Evolutionary conservation across 2,113 vertebrate species (phyloP), one percentile per base, ranked within the genome.

Genomic region (Pogonocichla stellata): DNA sequence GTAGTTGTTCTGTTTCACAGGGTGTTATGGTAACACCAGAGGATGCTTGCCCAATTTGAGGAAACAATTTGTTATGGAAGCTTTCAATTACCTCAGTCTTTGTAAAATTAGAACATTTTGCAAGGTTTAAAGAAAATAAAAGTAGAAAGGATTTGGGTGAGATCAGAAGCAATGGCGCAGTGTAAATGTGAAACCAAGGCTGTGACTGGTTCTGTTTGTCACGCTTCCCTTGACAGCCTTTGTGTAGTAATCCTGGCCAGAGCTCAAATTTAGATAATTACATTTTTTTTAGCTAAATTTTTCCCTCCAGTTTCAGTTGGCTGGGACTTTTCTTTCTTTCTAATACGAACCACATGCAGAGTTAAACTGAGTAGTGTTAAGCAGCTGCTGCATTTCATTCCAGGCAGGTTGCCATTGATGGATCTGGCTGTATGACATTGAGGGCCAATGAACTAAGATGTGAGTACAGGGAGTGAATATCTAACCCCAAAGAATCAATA

Each of bases 61-160:
- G 91, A 96, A 65, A 66, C 28, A 92, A 42, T 56, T 58, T 96
- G 71, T 19, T 61, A 56, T 42, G 29, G 80, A 95, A 86, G 64
- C 31, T 92, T 93, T 89, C 88, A 86, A 56, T 79, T 96, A 83
- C 53, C 36, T 60, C 61, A 71, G 66, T 58, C 60, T 92, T 79
- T 40, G 18, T 53, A 75, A 92, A 97, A 94, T 84, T 64, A 75
- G 42, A 95, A 86, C 23, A 83, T 58, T 89, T 79, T 79, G n/a
- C 8, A 58, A 58, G 23, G 33, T 87, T 85, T 90, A 87, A 85
- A 90, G 56, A 83, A 88, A 93, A 93, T 13, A 57, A 56, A 90
- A 90, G 18, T 24, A 77, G 53, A 91, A 80, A 70, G 10, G 3
- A 56, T 80, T 85, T 74, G 24, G 20, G 43, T 62, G 19, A 67